Percentiles rank a stretch among this genome's conserved stretches.
phyloP scores from a whole-genome alignment of 2,797 vertebrate genomes.

The Urophycis tenuis region DNA sequence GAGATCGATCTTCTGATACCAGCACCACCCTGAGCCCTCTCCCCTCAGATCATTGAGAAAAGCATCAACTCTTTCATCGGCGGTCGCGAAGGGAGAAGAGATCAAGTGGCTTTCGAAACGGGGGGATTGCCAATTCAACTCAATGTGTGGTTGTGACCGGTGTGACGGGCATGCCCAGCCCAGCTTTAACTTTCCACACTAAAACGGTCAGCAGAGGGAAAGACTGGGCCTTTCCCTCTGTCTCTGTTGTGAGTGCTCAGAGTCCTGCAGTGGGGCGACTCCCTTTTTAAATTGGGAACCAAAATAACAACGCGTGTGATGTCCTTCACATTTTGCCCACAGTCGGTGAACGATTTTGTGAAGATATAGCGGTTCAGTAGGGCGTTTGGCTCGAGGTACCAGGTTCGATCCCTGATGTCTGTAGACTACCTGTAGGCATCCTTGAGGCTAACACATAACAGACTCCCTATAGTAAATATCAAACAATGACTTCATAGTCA shows the following conservation, averaged over 20 bases:
- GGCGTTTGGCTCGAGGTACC: too few relatives aligned
- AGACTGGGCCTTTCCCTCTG: slow-evolving; percentile 19
- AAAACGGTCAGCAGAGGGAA: slow-evolving; percentile 24
- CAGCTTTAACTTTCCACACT: slow-evolving; percentile 40
- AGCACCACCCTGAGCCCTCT: neutral
- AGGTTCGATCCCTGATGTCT: neutral
- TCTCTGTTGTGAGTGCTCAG: neutral
- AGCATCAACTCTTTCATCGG: neutral
- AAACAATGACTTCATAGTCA: neutral
- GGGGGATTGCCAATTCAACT: slow-evolving; percentile 1
- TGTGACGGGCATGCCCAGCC: slow-evolving; percentile 29
- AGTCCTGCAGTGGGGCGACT: slow-evolving; percentile 10
- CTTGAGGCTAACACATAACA: neutral
- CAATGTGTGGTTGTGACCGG: slow-evolving; percentile 3
- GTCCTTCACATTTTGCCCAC: slow-evolving; percentile 3
- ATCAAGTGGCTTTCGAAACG: neutral
- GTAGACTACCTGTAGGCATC: neutral
- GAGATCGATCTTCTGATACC: neutral
- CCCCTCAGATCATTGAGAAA: neutral
- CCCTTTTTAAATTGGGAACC: slow-evolving; percentile 33
- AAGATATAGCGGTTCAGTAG: too few relatives aligned
- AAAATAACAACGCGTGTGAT: neutral
- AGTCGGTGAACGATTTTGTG: slow-evolving; percentile 20
- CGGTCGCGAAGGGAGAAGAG: neutral
- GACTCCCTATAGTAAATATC: neutral